These are phyloP conservation scores for Prionace glauca DNA, from an alignment of 2,797 vertebrate species.

Conservation along the genomic window DNA sequence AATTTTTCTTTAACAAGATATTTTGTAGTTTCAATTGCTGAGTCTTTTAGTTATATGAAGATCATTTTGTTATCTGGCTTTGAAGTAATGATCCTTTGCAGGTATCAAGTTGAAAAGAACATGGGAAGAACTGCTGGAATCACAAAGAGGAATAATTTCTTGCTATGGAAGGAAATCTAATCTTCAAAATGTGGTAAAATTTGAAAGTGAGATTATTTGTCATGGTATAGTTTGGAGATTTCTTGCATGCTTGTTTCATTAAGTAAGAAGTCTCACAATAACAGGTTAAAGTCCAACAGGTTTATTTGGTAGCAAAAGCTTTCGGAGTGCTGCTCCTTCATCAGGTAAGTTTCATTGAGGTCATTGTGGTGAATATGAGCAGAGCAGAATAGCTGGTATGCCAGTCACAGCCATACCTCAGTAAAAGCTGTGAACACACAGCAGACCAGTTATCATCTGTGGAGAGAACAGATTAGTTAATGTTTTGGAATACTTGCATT, in stretches of 20 bases:
- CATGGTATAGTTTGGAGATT: neutral
- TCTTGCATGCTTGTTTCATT: neutral
- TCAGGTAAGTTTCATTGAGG: neutral
- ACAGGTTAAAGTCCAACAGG: too few relatives aligned
- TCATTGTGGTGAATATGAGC: neutral
- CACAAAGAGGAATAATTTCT: neutral
- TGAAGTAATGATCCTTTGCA: neutral
- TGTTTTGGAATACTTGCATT: neutral
- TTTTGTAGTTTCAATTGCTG: neutral
- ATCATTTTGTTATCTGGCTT: neutral
- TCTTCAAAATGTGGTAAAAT: neutral
- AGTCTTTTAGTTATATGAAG: neutral
- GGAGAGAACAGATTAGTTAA: slow-evolving; percentile 17
- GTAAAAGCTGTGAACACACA: neutral
- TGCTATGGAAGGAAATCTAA: neutral
- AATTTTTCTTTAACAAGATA: neutral
- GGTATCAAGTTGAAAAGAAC: neutral
- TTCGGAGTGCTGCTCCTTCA: too few relatives aligned
- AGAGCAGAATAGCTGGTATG: neutral
- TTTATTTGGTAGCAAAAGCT: too few relatives aligned
- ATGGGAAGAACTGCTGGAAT: neutral
- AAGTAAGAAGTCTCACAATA: neutral
- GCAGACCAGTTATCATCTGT: neutral
- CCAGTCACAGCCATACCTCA: neutral
- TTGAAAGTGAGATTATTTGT: neutral